Evolutionary conservation across 2,797 vertebrate genomes (phyloP), one percentile per base, ranked within the genome.

Genomic region (Spondyliosoma cantharus): DNA sequence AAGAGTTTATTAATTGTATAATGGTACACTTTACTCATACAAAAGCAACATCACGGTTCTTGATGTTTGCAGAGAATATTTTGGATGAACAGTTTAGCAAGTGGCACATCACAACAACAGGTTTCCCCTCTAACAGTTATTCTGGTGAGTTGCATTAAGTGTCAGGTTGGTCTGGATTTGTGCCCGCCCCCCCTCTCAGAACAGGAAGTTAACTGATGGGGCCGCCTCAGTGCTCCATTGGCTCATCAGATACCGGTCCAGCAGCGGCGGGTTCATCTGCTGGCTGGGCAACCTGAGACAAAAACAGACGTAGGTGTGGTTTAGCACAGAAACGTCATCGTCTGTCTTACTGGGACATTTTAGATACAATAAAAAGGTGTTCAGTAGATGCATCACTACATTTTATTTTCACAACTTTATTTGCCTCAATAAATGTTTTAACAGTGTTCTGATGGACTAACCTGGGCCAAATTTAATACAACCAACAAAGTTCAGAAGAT

Each of bases 201-300:
- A 80, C 64, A 82, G 71, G 69, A 81, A 76, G 56, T 59, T 5
- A 12, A 67, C 2, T 2, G 29, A 58, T 24, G 5, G 48, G 11
- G 12, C 19, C 13, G 1, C 65, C 83, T 94, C 96, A 98, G 93
- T 98, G 97, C 87, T 98, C 98, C 97, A 99, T 99, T 0, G 98
- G 97, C 87, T 99, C 97, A 20, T 96, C 97, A 2, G 96, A 86
- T 25, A 93, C 96, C 22, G 94, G 96, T 76, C 88, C 95, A 52
- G 94, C 87, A 2, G 94, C 87, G 2, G 91, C 86, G 2, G 96
- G 86, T 69, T 97, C 97, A 24, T 97, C 97, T 84, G 93, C 93
- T n/a, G 97, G 93, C 0, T 93, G 94, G 74, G 91, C 95, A 8
- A 91, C 88, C 98, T 98, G 86, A 60, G 85, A 80, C 66, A 63